Evolutionary conservation across 2,113 vertebrate genomes (phyloP), one percentile per base, ranked within the genome.

Genomic region (Proterorhinus semilunaris): DNA sequence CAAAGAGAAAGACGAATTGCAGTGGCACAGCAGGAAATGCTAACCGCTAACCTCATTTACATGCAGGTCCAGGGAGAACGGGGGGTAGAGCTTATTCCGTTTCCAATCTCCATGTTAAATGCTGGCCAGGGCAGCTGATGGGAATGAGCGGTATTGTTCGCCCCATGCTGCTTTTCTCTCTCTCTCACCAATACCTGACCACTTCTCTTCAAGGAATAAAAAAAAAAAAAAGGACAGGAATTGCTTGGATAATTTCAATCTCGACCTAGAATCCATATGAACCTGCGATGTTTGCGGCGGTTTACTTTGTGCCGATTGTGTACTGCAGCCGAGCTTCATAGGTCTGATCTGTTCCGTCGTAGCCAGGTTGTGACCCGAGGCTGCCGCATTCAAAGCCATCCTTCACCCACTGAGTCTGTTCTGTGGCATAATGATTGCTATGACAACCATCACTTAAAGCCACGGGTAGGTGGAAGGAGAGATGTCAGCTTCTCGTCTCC

Each of bases 21-120:
- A 71, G 73, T 86, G 84, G 90, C 91, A 87, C 86, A 89, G 91
- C 87, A 87, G 88, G 90, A 90, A 89, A 88, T 85, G 83, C 89
- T 92, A 90, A 86, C 90, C 81, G 79, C 87, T 92, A 90, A 79
- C 89, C 91, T 92, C 89, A 92, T 93, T 92, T 93, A 89, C 92
- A 93, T 93, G 92, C 91, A 90, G 89, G 92, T 91, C 89, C 88
- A 90, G 87, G 79, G 88, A 87, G 88, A 78, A 84, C 55, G 79
- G 79, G 81, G 81, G 72, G 27, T 36, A 17, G 79, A 46, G 86
- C 85, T 91, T 91, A 90, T 92, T 91, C 87, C 82, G 78, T 92
- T 92, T 92, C 87, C 92, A 91, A 91, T 92, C 91, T 91, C 92
- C 86, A 92, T 92, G 92, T 91, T 92, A 91, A 92, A 92, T 82